These are phyloP conservation scores for Selenia dentaria DNA, from an alignment of 2,888 invertebrate genomes.

Conservation along the genomic window DNA sequence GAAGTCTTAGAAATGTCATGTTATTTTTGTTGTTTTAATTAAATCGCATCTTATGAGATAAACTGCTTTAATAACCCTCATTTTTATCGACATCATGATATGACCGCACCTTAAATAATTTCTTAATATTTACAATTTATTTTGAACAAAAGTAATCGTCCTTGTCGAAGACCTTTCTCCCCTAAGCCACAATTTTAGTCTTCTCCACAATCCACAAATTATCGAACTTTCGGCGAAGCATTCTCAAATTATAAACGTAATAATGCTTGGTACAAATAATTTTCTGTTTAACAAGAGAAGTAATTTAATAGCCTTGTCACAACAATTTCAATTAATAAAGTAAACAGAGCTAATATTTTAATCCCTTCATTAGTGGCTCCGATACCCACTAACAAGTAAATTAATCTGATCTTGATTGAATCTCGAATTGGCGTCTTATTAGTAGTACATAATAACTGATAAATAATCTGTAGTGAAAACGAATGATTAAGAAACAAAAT, in stretches of 20 bases:
- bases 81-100: too few relatives aligned
- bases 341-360: constrained; percentile 8
- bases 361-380: constrained; percentile 24
- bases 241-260: neutral
- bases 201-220: neutral
- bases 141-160: too few relatives aligned
- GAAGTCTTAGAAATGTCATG: too few relatives aligned
- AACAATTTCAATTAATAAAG: constrained; percentile 14
- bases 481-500: too few relatives aligned
- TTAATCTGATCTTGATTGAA: constrained; percentile 39
- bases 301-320: constrained; percentile 2
- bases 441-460: constrained; percentile 16
- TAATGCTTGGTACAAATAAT: neutral
- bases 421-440: constrained; percentile 49
- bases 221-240: neutral
- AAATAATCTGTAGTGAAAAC: constrained; percentile 12
- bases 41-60: too few relatives aligned
- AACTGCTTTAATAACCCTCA: too few relatives aligned
- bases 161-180: neutral
- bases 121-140: too few relatives aligned
- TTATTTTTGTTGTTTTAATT: too few relatives aligned
- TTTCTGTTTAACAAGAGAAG: constrained; percentile 3
- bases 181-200: neutral
- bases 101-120: too few relatives aligned
- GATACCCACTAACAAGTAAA: constrained; percentile 33